Evolutionary conservation across 2,113 vertebrate genomes (phyloP).

Genomic region (Herpetotheres cachinnans): DNA sequence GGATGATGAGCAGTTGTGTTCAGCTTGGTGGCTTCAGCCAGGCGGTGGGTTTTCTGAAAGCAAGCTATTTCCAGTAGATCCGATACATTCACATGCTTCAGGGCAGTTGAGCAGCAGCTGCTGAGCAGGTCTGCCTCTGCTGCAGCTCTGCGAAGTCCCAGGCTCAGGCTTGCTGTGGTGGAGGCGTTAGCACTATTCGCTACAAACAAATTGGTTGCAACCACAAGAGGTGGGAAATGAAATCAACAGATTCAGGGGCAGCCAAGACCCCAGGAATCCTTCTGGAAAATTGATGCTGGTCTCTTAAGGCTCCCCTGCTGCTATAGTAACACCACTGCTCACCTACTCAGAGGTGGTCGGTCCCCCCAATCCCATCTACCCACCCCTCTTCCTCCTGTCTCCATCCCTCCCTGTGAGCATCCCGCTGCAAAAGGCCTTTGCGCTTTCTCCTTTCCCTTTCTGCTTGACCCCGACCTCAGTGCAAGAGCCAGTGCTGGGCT

Average conservation of each 20-base stretch:
- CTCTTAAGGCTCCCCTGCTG: neutral
- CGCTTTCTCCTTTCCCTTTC: neutral
- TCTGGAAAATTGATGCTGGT: neutral
- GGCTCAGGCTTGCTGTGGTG: neutral
- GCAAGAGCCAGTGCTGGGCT: neutral
- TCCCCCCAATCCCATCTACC: neutral
- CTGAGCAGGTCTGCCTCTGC: neutral
- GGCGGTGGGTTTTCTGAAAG: neutral
- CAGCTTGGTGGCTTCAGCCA: neutral
- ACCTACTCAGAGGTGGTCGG: too few relatives aligned
- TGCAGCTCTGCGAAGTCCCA: neutral
- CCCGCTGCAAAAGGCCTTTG: neutral
- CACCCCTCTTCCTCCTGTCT: neutral
- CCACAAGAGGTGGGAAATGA: neutral
- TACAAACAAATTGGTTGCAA: neutral
- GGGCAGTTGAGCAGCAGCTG: neutral
- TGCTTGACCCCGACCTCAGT: too few relatives aligned
- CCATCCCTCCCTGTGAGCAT: neutral
- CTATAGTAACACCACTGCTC: neutral
- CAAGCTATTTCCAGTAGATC: neutral
- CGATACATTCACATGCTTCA: rapidly evolving
- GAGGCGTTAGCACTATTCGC: neutral
- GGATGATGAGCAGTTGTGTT: neutral
- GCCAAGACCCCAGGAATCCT: neutral
- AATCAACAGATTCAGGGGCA: neutral